These are phyloP conservation scores for Thomomys bottae DNA, from an alignment of 2,113 vertebrate species.

Conservation along the genomic window DNA sequence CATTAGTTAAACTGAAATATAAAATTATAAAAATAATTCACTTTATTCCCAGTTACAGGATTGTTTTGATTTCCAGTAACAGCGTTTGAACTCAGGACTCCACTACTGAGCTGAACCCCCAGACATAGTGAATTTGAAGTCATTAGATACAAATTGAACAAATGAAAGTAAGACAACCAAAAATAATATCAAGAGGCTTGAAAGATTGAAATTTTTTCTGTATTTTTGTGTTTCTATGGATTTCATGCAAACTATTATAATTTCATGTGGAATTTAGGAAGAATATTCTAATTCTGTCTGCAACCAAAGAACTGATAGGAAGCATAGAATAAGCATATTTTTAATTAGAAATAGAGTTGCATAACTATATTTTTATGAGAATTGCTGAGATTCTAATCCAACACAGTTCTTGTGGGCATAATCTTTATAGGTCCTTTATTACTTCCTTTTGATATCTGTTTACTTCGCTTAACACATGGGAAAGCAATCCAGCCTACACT, in stretches of 20 bases:
- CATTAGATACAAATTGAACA: neutral
- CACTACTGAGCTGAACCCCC: no score
- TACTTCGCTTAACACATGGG: neutral
- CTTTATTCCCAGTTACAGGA: neutral
- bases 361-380: neutral
- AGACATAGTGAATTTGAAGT: neutral
- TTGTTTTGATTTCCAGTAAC: neutral
- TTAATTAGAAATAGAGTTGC: neutral
- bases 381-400: neutral
- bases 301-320: neutral
- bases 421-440: neutral
- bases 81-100: no score
- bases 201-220: neutral
- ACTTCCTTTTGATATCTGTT: neutral
- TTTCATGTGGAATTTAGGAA: neutral
- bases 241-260: neutral
- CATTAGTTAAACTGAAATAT: neutral
- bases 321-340: neutral
- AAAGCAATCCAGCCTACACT: neutral
- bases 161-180: neutral
- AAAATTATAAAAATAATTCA: neutral
- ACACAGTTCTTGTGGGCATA: accelerated
- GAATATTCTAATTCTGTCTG: no score
- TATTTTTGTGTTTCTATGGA: neutral
- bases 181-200: neutral